Conservation (phyloP, 2,113 vertebrate genomes). For the Sinocyclocheilus anshuiensis region DNA sequence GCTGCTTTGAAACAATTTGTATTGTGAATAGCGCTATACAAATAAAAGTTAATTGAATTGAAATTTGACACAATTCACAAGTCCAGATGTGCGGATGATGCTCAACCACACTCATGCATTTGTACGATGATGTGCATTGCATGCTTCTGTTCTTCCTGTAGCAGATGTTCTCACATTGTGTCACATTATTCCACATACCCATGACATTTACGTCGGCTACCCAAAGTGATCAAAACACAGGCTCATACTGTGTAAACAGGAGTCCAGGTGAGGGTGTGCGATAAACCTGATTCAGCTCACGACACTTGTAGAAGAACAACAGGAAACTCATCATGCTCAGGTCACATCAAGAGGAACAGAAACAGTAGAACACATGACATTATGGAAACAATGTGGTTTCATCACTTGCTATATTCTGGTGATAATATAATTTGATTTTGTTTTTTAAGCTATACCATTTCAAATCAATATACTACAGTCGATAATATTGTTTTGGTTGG, state of each 20-base stretch:
- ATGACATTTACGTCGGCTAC: background rate
- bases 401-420: background rate
- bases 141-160: constrained; percentile 14
- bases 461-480: no score
- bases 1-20: no score
- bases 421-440: background rate
- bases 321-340: background rate
- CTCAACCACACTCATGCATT: background rate
- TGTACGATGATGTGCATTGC: background rate
- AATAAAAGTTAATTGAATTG: no score
- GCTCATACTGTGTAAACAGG: background rate
- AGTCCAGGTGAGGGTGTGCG: background rate
- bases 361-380: background rate
- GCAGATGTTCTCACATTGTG: background rate
- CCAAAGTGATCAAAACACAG: background rate
- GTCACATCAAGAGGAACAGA: constrained; percentile 7
- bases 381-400: background rate
- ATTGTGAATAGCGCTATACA: no score
- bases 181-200: background rate
- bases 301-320: background rate
- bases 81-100: background rate
- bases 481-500: background rate
- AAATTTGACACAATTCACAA: no score
- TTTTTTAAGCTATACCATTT: no score
- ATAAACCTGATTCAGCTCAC: background rate